Conservation (phyloP, 2,797 vertebrate genomes). For the Huso huso region DNA sequence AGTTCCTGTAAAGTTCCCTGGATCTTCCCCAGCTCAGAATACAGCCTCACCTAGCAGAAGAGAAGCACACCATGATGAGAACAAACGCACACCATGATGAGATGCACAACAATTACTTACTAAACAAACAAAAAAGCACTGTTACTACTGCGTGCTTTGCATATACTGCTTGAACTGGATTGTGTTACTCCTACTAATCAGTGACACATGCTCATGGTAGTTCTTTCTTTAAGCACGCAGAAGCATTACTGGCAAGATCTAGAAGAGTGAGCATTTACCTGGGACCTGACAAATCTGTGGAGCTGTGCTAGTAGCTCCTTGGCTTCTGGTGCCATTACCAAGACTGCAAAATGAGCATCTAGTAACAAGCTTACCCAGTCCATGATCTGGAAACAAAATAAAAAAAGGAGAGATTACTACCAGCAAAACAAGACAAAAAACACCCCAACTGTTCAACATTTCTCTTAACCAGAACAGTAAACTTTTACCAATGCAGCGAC, state of each 20-base stretch:
- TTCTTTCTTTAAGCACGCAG: no score
- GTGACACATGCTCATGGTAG: no score
- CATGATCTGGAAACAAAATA: constrained; percentile 63
- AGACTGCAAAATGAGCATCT: constrained; percentile 86
- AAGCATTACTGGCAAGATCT: no score
- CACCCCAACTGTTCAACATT: constrained; percentile 14
- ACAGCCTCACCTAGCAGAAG: constrained; percentile 67
- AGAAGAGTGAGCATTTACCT: constrained; percentile 54
- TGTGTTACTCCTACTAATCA: no score
- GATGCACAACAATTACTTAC: neutral
- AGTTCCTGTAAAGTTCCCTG: constrained; percentile 79
- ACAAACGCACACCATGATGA: no score
- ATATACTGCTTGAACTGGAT: no score
- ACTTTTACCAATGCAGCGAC: no score
- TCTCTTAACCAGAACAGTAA: no score
- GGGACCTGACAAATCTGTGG: constrained; percentile 76
- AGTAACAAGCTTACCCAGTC: constrained; percentile 90
- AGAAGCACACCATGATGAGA: neutral
- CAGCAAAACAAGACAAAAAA: neutral
- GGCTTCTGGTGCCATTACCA: constrained; percentile 84
- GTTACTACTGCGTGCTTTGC: no score
- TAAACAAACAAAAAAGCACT: neutral
- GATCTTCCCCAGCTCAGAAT: constrained; percentile 86
- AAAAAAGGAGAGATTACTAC: neutral
- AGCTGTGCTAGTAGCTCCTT: constrained; percentile 69